Percentiles rank a stretch among this genome's conserved stretches.
Evolutionary conservation across 2,888 invertebrate species (phyloP).

Genomic region (Cheilosia scutellata): DNA sequence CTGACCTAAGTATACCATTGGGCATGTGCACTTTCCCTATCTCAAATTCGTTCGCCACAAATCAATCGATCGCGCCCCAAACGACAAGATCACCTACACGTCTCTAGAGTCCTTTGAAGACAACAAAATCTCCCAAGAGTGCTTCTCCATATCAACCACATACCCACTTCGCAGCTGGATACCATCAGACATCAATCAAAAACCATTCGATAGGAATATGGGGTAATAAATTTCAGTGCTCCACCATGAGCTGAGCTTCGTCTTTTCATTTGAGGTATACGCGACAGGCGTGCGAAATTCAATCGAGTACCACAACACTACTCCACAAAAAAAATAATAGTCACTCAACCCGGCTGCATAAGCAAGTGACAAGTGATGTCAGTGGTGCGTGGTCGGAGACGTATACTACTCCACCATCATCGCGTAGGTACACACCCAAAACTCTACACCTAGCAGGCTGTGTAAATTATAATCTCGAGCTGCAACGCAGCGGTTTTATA

Average conservation of each 20-base stretch:
- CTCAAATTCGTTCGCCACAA: conserved; percentile 14
- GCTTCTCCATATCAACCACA: conserved; percentile 33
- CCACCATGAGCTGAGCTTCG: conserved; percentile 4
- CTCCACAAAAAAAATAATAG: background rate
- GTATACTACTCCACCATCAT: conserved; percentile 13
- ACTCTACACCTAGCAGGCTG: conserved; percentile 62
- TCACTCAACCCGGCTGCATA: conserved; percentile 49
- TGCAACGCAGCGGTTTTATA: background rate
- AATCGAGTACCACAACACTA: conserved; percentile 38
- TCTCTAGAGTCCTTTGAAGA: background rate
- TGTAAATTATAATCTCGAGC: conserved; percentile 34
- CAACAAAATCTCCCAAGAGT: conserved; percentile 15
- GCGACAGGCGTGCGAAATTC: conserved; percentile 67
- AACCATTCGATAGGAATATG: conserved; percentile 52
- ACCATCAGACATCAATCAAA: conserved; percentile 67
- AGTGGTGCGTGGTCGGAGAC: conserved; percentile 67
- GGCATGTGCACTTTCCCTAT: conserved; percentile 55
- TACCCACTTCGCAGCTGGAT: conserved; percentile 52
- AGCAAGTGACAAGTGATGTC: conserved; percentile 65
- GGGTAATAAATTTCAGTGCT: conserved; percentile 59
- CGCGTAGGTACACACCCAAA: conserved; percentile 46
- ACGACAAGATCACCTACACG: conserved; percentile 46
- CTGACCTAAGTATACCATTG: conserved; percentile 28
- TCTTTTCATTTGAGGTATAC: conserved; percentile 8
- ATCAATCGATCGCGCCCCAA: conserved; percentile 6